Evolutionary conservation across 2,113 vertebrate genomes (phyloP).

Genomic region (Dromaius novaehollandiae): DNA sequence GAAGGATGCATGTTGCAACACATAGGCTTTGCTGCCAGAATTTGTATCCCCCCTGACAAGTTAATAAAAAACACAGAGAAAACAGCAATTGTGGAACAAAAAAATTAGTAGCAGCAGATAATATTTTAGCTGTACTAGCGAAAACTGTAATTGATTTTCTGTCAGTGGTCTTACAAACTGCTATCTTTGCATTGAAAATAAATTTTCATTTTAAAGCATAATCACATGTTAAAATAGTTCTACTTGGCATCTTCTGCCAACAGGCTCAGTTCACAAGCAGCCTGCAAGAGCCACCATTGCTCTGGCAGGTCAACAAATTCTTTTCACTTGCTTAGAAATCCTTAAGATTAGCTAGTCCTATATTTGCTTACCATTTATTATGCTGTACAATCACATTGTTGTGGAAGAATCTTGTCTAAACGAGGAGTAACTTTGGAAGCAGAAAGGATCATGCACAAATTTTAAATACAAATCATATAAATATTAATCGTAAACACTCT

Average conservation of each 20-base stretch:
- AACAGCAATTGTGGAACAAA: conserved; percentile 18
- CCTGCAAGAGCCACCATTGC: not conserved
- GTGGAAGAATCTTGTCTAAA: not conserved
- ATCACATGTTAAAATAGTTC: conserved; percentile 11
- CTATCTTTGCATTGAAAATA: conserved; percentile 43
- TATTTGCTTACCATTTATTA: not conserved
- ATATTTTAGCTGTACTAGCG: conserved; percentile 55
- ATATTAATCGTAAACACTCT: not conserved
- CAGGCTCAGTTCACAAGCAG: not conserved
- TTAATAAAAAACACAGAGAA: conserved; percentile 36
- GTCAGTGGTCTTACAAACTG: conserved; percentile 40
- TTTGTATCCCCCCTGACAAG: not conserved
- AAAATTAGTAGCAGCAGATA: conserved; percentile 36
- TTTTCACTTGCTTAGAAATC: not conserved
- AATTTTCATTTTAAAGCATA: conserved; percentile 31
- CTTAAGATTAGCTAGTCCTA: not conserved
- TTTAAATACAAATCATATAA: not conserved
- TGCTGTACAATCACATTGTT: not conserved
- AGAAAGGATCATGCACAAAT: not conserved
- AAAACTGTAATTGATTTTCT: conserved; percentile 70
- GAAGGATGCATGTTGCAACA: not conserved
- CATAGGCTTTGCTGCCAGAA: not conserved
- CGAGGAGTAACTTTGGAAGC: not conserved
- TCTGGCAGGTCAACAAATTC: not conserved
- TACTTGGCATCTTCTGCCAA: conserved; percentile 27